phyloP scores from a whole-genome alignment of 2,888 invertebrate species.

The Heliconius sara region DNA sequence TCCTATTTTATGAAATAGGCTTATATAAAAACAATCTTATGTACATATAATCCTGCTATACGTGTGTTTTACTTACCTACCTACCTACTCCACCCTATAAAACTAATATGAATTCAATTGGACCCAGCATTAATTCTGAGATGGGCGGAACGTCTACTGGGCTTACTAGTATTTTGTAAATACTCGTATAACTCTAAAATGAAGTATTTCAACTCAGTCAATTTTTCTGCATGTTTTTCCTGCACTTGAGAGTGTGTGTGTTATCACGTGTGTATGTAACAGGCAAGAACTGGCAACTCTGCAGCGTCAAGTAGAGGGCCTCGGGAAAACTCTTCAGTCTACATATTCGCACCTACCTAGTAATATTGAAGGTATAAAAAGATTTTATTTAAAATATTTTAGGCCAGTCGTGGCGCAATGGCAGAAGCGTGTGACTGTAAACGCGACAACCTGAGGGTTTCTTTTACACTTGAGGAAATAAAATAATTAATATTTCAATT shows the following conservation, averaged over 20 bases:
- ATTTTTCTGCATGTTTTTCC: conserved; percentile 45
- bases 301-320: conserved; percentile 90
- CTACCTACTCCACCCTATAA: too few species aligned
- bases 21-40: background rate
- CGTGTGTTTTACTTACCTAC: too few species aligned
- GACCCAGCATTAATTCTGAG: background rate
- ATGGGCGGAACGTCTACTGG: background rate
- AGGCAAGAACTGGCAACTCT: conserved; percentile 90
- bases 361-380: conserved; percentile 68
- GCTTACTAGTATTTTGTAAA: background rate
- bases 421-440: too few species aligned
- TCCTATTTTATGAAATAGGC: background rate
- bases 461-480: too few species aligned
- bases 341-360: conserved; percentile 66
- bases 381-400: background rate
- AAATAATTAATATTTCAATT: too few species aligned
- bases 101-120: background rate
- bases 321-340: conserved; percentile 79
- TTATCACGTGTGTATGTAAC: conserved; percentile 80
- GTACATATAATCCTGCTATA: background rate
- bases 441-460: too few species aligned
- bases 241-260: conserved; percentile 71
- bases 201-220: background rate
- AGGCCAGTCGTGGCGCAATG: background rate
- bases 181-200: background rate